Base-by-base conservation (phyloP, 2,113 vertebrate genomes). In the Terrapene triunguis region DNA sequence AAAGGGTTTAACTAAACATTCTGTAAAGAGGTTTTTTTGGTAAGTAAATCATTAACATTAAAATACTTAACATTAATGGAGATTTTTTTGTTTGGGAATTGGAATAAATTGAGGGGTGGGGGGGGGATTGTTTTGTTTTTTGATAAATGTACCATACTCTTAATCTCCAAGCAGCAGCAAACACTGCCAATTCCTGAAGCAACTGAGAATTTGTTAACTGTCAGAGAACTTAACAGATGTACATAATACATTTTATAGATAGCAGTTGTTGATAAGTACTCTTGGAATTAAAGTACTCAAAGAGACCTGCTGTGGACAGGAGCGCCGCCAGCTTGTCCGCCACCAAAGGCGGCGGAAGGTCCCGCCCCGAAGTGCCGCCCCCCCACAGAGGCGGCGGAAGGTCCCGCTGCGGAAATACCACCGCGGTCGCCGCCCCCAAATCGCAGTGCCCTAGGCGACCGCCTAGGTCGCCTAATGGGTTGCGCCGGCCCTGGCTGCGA, bases 191-290 rank as follows among this genome's bases (percentile, higher is more conserved):
- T 62, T 96, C 89, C 88, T 91, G 92, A 97, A 97, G 84, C 86
- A 92, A 89, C 87, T 38, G 88, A 94, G 90, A 96, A 95, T 82
- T 95, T 97, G 95, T 88, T 95, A 97, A 86, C 89, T 95, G 89
- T 96, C 95, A 91, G 53, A 91, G 89, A 76, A 86, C 95, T 85
- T 97, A 98, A 97, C 94, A 96, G 95, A 91, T 88, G 91, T 88
- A 82, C 80, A 84, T 90, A 93, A 96, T 93, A 90, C 80, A 91
- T 96, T 96, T 97, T 89, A 94, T 14, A 94, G 91, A 94, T 51
- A 95, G 91, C 87, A 94, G 94, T 94, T 96, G 89, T 92, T 96
- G 95, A 88, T 96, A 97, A 98, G 86, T 84, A 65, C 87, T 96
- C 85, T 84, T 50, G 78, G 94, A 96, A 82, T 92, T 92, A 80